Evolutionary conservation across 1,140 invertebrate genomes (phyloP).

Genomic region (Bombyx mori): DNA sequence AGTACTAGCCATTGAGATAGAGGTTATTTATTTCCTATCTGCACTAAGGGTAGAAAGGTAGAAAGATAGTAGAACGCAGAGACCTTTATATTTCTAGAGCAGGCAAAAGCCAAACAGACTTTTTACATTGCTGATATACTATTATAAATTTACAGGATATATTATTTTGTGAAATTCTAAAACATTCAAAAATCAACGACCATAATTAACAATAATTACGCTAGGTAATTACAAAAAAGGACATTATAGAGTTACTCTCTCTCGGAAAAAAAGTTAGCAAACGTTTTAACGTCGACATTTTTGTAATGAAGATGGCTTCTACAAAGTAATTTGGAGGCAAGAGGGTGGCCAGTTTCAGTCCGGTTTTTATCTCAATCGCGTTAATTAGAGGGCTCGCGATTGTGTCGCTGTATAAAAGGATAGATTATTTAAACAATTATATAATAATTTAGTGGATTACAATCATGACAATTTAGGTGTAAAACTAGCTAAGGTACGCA

Average conservation of each 20-base stretch:
- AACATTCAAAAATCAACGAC: too few relatives aligned
- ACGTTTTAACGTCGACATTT: slow-evolving; percentile 11
- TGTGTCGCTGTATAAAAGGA: neutral
- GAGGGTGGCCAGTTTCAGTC: neutral
- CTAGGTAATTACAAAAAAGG: too few relatives aligned
- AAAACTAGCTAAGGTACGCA: neutral
- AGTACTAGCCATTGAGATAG: too few relatives aligned
- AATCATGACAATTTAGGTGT: neutral
- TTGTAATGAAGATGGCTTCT: slow-evolving; percentile 13
- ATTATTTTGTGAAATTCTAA: too few relatives aligned
- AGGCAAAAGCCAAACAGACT: too few relatives aligned
- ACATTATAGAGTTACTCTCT: slow-evolving; percentile 1
- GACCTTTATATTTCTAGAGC: too few relatives aligned
- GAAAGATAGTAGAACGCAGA: too few relatives aligned
- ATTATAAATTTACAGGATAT: too few relatives aligned
- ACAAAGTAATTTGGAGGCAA: slow-evolving; percentile 10
- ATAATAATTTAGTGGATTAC: slow-evolving; percentile 7
- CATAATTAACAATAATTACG: too few relatives aligned
- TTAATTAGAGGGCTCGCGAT: slow-evolving; percentile 11
- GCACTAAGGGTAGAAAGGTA: too few relatives aligned
- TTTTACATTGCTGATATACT: too few relatives aligned
- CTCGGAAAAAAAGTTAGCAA: neutral
- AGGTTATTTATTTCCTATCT: too few relatives aligned
- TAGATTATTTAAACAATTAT: slow-evolving; percentile 10
- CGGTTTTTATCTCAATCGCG: slow-evolving; percentile 14